phyloP scores from a whole-genome alignment of 2,888 invertebrate genomes.

The Folsomia candida region DNA sequence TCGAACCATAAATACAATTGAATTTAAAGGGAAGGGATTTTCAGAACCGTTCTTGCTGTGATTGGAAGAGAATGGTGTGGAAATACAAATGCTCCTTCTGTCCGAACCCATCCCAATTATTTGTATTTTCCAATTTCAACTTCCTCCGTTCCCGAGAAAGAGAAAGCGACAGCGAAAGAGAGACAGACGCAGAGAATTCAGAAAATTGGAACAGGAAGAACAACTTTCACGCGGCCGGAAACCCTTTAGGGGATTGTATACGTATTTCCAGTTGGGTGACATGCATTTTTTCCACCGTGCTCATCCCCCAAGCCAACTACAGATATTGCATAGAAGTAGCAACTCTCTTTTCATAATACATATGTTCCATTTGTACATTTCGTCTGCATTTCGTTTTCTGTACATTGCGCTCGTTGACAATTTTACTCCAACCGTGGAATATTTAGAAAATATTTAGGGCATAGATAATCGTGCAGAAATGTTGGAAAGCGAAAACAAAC shows the following conservation, averaged over 20 bases:
- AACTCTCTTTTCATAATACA: too few species aligned
- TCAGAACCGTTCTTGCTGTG: not conserved
- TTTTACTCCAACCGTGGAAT: too few species aligned
- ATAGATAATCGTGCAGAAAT: too few species aligned
- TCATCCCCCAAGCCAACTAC: too few species aligned
- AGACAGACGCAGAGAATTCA: not conserved
- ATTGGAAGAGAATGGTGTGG: constrained; percentile 19
- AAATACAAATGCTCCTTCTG: constrained; percentile 13
- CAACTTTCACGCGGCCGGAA: not conserved
- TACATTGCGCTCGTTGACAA: too few species aligned
- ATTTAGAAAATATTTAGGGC: too few species aligned
- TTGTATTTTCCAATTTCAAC: not conserved
- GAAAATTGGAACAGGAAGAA: not conserved
- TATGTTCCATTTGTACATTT: too few species aligned
- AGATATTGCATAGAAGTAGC: too few species aligned
- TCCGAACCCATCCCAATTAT: not conserved
- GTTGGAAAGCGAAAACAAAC: too few species aligned
- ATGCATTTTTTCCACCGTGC: too few species aligned
- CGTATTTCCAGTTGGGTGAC: too few species aligned
- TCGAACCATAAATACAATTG: constrained; percentile 11
- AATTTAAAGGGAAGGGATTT: constrained; percentile 14
- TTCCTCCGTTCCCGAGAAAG: not conserved
- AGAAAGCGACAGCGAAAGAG: not conserved
- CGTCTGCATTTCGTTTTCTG: too few species aligned
- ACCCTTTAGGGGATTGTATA: not conserved